A percentile compares a stretch with the other conserved stretches of the same genome.
Evolutionary conservation across 1,140 invertebrate genomes (phyloP).

Genomic region (Charaxes varanes): DNA sequence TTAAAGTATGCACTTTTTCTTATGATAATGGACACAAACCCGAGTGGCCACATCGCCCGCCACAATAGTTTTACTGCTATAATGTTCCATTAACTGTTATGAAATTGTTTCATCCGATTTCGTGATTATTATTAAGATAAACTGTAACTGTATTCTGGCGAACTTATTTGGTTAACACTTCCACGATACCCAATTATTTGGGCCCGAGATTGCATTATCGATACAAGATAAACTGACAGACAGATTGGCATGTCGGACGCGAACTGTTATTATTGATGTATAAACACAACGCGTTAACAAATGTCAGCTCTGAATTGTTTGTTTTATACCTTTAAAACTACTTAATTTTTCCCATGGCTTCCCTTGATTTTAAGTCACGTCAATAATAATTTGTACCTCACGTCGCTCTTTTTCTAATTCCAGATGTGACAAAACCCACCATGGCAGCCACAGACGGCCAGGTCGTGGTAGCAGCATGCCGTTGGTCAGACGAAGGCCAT

Average conservation of each 20-base stretch:
- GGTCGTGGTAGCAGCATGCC: conserved; percentile 86
- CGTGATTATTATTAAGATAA: conserved; percentile 22
- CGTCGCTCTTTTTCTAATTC: conserved; percentile 23
- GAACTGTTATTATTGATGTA: too few species aligned
- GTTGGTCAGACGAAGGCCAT: conserved; percentile 88
- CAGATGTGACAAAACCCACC: conserved; percentile 60
- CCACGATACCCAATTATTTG: conserved; percentile 3
- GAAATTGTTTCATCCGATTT: conserved; percentile 27
- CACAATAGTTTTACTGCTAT: conserved; percentile 22
- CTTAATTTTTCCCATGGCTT: neutral
- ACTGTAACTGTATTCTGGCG: conserved; percentile 13
- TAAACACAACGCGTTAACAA: too few species aligned
- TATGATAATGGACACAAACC: conserved; percentile 9
- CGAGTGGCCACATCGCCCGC: conserved; percentile 14
- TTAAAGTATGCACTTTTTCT: conserved; percentile 1
- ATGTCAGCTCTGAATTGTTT: too few species aligned
- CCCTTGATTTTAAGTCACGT: neutral
- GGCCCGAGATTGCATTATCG: neutral
- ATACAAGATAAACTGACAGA: neutral
- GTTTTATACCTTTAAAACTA: too few species aligned
- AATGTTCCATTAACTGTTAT: conserved; percentile 26
- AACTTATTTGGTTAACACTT: conserved; percentile 14
- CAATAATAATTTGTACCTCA: neutral
- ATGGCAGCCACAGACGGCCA: conserved; percentile 91
- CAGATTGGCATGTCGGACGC: neutral